Evolutionary conservation across 2,113 vertebrate species (phyloP), one percentile per base, ranked within the genome.

Genomic region (Entomyzon cyanotis): DNA sequence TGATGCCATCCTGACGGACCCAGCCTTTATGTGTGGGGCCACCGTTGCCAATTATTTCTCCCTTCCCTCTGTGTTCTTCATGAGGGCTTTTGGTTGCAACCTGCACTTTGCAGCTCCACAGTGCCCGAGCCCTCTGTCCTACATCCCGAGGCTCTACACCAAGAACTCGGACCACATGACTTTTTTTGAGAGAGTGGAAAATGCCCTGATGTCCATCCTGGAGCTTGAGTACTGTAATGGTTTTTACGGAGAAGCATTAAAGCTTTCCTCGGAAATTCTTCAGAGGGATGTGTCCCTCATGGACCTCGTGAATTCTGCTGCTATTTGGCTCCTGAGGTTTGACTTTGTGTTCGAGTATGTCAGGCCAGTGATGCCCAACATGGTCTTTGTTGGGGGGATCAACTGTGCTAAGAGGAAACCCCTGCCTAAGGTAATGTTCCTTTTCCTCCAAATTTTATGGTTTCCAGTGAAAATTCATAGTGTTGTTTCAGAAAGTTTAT

Each of bases 331-430:
- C 62, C 59, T 99, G 70, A 98, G 98, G 86, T 97, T 95, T 1
- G 98, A 99, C 94, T 98, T 99, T 70, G 98, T 97, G 2, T 87
- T 99, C 6, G 99, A 99, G 50, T 97, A 97, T 2, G 98, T 98
- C 15, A 98, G 98, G 31, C 99, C 99, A 0, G 85, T 98, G 47
- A 98, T 99, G 98, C 99, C 99, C 42, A 99, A 99, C 77, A 96
- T 98, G 85, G 77, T 98, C 33, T 97, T 98, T 33, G 70, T 99
- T 7, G 99, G 98, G 41, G 99, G 99, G 21, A 97, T 97, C 63
- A 97, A 83, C 84, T 98, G 97, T 63, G 95, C 86, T 35, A n/a
- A 91, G 93, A 53, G 4, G 25, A 93, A 92, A 39, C 56, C 41
- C 1, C 67, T 98, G 41, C 1, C 89, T 69, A 87, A 97, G 97